These are phyloP conservation scores for Pediacus dermestoides DNA, from an alignment of 2,888 invertebrate species.

Conservation along the genomic window DNA sequence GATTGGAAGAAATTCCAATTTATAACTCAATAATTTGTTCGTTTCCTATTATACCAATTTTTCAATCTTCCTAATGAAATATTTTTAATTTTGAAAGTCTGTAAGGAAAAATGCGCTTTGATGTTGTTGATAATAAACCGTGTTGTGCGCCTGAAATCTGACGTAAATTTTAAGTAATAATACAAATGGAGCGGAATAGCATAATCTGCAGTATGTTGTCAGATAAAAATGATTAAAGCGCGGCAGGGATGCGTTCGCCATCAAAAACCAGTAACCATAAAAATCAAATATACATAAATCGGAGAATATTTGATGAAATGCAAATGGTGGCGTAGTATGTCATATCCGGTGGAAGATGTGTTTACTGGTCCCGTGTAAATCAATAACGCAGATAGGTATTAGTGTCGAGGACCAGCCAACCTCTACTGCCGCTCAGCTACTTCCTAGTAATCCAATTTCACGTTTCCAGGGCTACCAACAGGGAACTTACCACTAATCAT, in stretches of 20 bases:
- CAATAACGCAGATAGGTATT: slow-evolving; percentile 16
- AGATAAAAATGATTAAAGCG: slow-evolving; percentile 11
- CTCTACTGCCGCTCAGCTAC: slow-evolving; percentile 20
- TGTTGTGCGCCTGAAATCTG: too few relatives aligned
- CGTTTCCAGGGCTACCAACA: slow-evolving; percentile 26
- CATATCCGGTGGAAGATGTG: slow-evolving; percentile 27
- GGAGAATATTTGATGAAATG: slow-evolving; percentile 28
- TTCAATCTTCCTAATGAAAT: too few relatives aligned
- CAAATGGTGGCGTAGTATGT: slow-evolving; percentile 26
- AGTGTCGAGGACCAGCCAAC: slow-evolving; percentile 15
- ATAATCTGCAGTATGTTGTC: slow-evolving; percentile 11
- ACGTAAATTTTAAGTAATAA: too few relatives aligned
- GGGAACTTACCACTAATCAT: slow-evolving; percentile 24
- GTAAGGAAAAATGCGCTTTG: too few relatives aligned
- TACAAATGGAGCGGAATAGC: slow-evolving; percentile 13
- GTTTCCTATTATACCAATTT: too few relatives aligned
- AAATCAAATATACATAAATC: slow-evolving; percentile 29
- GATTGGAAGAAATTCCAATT: too few relatives aligned
- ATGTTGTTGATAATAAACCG: too few relatives aligned
- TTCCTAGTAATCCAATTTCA: slow-evolving; percentile 28
- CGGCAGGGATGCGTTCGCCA: slow-evolving; percentile 17
- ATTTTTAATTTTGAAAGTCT: too few relatives aligned
- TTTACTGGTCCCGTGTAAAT: slow-evolving; percentile 18
- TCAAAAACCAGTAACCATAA: slow-evolving; percentile 25
- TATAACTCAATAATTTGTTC: too few relatives aligned